Evolutionary conservation across 1,140 invertebrate species (phyloP).

Genomic region (Aphis gossypii): DNA sequence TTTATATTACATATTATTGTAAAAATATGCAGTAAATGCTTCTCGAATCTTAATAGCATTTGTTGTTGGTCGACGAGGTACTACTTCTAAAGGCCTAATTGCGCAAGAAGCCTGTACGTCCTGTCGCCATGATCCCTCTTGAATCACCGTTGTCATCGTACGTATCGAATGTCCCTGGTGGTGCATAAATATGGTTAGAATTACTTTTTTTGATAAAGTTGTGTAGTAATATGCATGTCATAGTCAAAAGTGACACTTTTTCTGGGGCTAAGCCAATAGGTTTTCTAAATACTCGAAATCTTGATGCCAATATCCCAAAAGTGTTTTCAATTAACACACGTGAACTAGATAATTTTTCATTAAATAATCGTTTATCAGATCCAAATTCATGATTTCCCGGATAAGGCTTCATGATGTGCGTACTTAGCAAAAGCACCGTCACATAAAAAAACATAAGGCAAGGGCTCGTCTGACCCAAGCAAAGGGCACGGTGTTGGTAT

Average conservation of each 20-base stretch:
- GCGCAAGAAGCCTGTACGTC: not conserved
- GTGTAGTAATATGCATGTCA: constrained; percentile 61
- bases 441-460: constrained; percentile 63
- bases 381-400: constrained; percentile 65
- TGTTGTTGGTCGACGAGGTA: not conserved
- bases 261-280: constrained; percentile 61
- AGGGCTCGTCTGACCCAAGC: not conserved
- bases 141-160: not conserved
- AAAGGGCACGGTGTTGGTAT: not conserved
- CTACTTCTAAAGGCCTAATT: not conserved
- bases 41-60: not conserved
- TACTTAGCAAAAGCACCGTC: constrained; percentile 67
- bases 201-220: not conserved
- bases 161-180: not conserved
- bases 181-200: not conserved
- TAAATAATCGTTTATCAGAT: constrained; percentile 63
- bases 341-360: constrained; percentile 64
- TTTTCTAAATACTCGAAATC: constrained; percentile 64
- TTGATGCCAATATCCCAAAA: constrained; percentile 66
- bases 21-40: too few relatives aligned
- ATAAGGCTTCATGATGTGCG: constrained; percentile 66
- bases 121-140: not conserved
- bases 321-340: constrained; percentile 67
- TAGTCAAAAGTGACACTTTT: constrained; percentile 61
- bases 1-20: too few relatives aligned